A percentile compares a stretch with the other conserved stretches of the same genome.
Conservation (phyloP, 2,113 vertebrate species). For the Nesogale talazaci region DNA sequence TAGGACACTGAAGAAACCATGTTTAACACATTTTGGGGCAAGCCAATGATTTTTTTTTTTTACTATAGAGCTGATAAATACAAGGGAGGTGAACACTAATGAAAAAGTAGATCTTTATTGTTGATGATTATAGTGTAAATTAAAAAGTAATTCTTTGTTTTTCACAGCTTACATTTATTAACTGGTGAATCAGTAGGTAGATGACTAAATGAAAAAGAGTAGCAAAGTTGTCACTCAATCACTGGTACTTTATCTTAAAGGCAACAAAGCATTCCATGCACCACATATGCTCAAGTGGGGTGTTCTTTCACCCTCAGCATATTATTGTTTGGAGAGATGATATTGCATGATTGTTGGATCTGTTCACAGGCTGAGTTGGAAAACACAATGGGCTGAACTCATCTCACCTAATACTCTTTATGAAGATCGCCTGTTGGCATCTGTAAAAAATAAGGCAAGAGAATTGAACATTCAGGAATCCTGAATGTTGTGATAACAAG, state of each 20-base stretch:
- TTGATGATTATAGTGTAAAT: neutral
- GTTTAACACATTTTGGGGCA: constrained; percentile 40
- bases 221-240: neutral
- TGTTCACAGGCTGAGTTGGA: neutral
- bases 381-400: neutral
- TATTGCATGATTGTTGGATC: neutral
- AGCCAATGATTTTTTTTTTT: constrained; percentile 18
- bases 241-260: neutral
- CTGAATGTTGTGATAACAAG: neutral
- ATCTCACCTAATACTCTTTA: neutral
- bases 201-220: neutral
- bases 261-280: neutral
- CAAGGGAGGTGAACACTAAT: constrained; percentile 53
- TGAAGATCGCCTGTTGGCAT: neutral
- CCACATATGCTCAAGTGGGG: neutral
- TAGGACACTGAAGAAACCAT: constrained; percentile 23
- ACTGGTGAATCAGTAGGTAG: constrained; percentile 1
- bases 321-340: neutral
- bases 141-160: neutral
- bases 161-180: constrained; percentile 33
- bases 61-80: constrained; percentile 38
- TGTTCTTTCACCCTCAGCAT: neutral
- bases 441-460: neutral
- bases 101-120: constrained; percentile 33
- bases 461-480: neutral